Evolutionary conservation across 1,140 invertebrate genomes (phyloP).

Genomic region (Heliothis subflexa): DNA sequence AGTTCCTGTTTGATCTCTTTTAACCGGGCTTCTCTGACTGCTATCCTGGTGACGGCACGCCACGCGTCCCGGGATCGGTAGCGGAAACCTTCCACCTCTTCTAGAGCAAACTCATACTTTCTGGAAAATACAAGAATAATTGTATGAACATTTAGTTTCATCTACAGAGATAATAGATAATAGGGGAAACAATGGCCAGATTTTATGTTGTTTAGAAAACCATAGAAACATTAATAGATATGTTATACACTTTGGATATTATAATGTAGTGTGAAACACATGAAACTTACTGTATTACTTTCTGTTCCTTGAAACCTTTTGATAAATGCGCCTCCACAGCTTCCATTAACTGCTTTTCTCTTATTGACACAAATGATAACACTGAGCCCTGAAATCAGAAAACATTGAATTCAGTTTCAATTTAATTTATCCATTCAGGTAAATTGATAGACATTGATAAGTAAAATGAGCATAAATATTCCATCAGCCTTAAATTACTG

Average conservation of each 20-base stretch:
- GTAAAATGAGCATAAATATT: too few species aligned
- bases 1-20: constrained; percentile 99
- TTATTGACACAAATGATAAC: constrained; percentile 95
- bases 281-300: constrained; percentile 84
- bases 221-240: background rate
- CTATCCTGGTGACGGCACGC: constrained; percentile 96
- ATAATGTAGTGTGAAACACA: background rate
- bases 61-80: constrained; percentile 98
- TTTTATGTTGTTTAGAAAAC: too few species aligned
- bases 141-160: background rate
- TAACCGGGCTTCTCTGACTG: constrained; percentile 96
- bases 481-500: too few species aligned
- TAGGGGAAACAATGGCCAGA: too few species aligned
- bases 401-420: too few species aligned
- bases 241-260: too few species aligned
- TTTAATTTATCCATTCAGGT: too few species aligned
- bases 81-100: constrained; percentile 98
- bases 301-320: constrained; percentile 86
- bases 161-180: too few species aligned
- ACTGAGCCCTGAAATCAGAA: constrained; percentile 92
- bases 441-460: too few species aligned
- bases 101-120: constrained; percentile 97
- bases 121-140: constrained; percentile 77
- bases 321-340: constrained; percentile 92
- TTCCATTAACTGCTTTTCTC: constrained; percentile 92